A percentile compares a stretch with the other conserved stretches of the same genome.
phyloP scores from a whole-genome alignment of 2,113 vertebrate species.

The Chaetorhynchus papuensis region DNA sequence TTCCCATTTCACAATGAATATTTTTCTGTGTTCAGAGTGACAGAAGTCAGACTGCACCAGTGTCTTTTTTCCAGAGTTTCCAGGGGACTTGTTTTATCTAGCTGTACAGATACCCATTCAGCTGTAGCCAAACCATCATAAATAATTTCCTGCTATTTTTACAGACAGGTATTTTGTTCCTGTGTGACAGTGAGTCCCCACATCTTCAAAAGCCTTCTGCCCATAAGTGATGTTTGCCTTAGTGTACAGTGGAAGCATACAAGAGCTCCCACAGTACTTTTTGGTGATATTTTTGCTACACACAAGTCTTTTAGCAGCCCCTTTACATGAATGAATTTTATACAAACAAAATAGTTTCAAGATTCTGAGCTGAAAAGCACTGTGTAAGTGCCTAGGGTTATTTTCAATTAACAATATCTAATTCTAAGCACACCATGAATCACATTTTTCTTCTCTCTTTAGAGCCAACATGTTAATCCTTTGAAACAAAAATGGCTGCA shows the following conservation, averaged over 20 bases:
- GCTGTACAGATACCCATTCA: not conserved
- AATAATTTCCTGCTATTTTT: not conserved
- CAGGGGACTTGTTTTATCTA: not conserved
- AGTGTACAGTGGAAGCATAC: not conserved
- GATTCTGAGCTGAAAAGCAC: not conserved
- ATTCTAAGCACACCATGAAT: constrained; percentile 32
- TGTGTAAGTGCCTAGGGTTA: not conserved
- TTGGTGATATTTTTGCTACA: not conserved
- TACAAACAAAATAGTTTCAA: not conserved
- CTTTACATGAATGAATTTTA: not conserved
- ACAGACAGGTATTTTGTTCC: not conserved
- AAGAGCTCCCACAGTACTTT: not conserved
- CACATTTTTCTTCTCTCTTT: constrained; percentile 46
- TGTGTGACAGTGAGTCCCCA: not conserved
- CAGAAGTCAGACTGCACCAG: not conserved
- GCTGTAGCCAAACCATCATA: not conserved
- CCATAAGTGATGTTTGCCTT: not conserved
- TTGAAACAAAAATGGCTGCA: constrained; percentile 58
- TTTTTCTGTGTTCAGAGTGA: not conserved
- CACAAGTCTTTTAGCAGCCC: not conserved
- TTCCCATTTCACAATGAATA: not conserved
- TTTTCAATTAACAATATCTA: constrained; percentile 44
- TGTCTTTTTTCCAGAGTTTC: not conserved
- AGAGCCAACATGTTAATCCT: constrained; percentile 61
- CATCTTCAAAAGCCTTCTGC: not conserved